Evolutionary conservation across 2,797 vertebrate species (phyloP), one percentile per base, ranked within the genome.

Genomic region (Coendou prehensilis): DNA sequence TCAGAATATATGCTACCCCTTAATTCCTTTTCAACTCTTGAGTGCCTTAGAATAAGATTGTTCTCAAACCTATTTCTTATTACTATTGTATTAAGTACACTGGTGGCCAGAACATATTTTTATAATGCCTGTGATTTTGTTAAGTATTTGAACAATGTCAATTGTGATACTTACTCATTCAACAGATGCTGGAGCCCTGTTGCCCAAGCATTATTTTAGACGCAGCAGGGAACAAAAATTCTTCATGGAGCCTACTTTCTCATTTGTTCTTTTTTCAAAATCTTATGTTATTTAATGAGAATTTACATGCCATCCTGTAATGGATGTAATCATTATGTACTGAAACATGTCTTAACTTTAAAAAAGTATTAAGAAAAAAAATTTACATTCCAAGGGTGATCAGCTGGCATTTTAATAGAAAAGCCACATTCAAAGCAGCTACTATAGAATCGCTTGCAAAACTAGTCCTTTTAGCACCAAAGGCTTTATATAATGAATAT

Each of bases 81-180:
- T 59, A 17, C 6, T 76, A 2, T 87, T 94, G 23, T 30, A 54
- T 80, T 67, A 84, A 91, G 37, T 85, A 92, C 57, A 28, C 45
- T 86, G 90, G 17, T 59, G 50, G 37, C 45, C n/a, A 71, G 67
- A 82, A 57, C 30, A 69, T 30, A n/a, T 89, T 87, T 86, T 87
- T 78, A 83, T 94, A 89, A 88, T 91, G 64, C 57, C 45, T 92
- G 6, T 82, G 90, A 93, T n/a, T 92, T 83, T 57, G 64, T 89
- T 84, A 78, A 94, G 56, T 88, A 76, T 9, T 73, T 95, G 18
- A 63, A 26, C n/a, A 23, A 64, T 83, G 56, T 83, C 22, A 57
- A 4, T 61, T 50, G 50, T 84, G 47, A 17, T 78, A 73, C 79
- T 94, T 87, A 87, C 50, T 93, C 41, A 83, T 37, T 83, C 79